Evolutionary conservation across 2,113 vertebrate species (phyloP).

Genomic region (Ibidorhyncha struthersii): DNA sequence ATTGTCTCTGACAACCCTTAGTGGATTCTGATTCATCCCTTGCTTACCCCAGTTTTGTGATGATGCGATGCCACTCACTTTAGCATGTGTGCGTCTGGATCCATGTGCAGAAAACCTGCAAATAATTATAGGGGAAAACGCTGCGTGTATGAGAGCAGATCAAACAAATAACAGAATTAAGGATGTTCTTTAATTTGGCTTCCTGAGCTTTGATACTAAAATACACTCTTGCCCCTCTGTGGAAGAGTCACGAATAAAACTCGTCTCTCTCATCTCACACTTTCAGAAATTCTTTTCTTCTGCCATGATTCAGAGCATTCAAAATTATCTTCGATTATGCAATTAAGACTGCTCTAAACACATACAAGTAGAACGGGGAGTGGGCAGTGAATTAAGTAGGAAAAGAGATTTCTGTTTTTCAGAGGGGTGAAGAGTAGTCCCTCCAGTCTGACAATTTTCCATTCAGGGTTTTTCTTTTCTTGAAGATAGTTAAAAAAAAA

Average conservation of each 20-base stretch:
- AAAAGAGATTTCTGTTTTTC: background rate
- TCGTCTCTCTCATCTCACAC: background rate
- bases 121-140: background rate
- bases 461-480: background rate
- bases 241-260: background rate
- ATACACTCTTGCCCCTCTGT: background rate
- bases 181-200: background rate
- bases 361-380: background rate
- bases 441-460: background rate
- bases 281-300: background rate
- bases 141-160: background rate
- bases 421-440: background rate
- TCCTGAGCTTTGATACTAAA: background rate
- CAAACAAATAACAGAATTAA: background rate
- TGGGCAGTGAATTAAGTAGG: background rate
- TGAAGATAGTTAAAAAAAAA: background rate
- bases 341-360: background rate
- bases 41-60: background rate
- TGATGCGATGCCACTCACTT: background rate
- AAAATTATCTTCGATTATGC: background rate
- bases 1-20: background rate
- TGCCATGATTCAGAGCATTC: background rate
- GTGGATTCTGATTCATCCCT: background rate
- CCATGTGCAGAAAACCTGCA: background rate
- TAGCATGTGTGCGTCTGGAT: background rate